Evolutionary conservation across 2,797 vertebrate genomes (phyloP).

Genomic region (Ctenosaura bakeri): DNA sequence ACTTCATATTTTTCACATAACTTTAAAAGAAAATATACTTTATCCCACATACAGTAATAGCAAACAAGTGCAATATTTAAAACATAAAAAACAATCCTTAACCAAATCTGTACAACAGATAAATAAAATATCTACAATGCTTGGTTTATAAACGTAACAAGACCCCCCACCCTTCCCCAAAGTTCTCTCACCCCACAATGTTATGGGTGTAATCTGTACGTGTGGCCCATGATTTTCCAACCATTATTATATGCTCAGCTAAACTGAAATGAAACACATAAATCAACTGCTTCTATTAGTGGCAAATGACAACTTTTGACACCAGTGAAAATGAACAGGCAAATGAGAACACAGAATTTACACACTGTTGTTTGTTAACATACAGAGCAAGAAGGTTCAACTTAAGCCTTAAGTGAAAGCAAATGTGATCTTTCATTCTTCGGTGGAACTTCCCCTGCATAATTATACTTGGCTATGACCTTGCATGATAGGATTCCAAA

Average conservation of each 20-base stretch:
- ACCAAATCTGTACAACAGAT: slow-evolving; percentile 84
- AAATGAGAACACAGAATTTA: slow-evolving; percentile 21
- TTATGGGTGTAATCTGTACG: slow-evolving; percentile 41
- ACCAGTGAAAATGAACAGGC: slow-evolving; percentile 56
- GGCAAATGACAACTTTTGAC: slow-evolving; percentile 63
- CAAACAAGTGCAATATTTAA: slow-evolving; percentile 84
- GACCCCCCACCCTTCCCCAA: slow-evolving; percentile 52
- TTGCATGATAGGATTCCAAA: slow-evolving; percentile 5
- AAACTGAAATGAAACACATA: slow-evolving; percentile 53
- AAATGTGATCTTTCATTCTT: slow-evolving; percentile 21
- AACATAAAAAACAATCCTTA: slow-evolving; percentile 81
- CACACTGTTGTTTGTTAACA: background rate
- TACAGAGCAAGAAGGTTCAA: background rate
- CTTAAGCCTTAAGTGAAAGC: slow-evolving; percentile 19
- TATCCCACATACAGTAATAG: slow-evolving; percentile 75
- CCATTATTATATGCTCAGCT: slow-evolving; percentile 41
- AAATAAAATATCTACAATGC: slow-evolving; percentile 83
- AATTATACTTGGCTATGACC: background rate
- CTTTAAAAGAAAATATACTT: slow-evolving; percentile 82
- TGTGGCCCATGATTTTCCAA: slow-evolving; percentile 39
- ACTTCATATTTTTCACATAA: slow-evolving; percentile 77
- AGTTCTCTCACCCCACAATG: slow-evolving; percentile 49
- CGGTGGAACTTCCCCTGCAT: background rate
- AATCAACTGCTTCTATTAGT: slow-evolving; percentile 19
- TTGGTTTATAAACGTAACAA: slow-evolving; percentile 71